Conservation (phyloP, 2,888 invertebrate species). For the Acrocera orbiculus region DNA sequence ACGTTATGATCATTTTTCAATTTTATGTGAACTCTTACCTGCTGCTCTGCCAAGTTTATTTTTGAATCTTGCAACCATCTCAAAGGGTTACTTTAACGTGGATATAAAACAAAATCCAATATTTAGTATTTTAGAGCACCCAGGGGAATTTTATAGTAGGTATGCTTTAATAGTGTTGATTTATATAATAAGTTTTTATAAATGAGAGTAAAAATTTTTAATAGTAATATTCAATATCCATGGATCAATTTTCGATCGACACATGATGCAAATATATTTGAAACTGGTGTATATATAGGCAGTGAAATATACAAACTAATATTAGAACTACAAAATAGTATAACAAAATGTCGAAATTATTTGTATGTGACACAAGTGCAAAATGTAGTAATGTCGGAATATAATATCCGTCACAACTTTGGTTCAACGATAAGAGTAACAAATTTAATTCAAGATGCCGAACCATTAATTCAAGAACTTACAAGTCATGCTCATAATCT, state of each 20-base stretch:
- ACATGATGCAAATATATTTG: constrained; percentile 37
- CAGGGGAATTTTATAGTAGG: too few species aligned
- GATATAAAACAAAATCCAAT: constrained; percentile 32
- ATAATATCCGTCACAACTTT: constrained; percentile 49
- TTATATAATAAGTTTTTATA: too few species aligned
- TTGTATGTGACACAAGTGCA: constrained; percentile 22
- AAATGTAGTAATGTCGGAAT: constrained; percentile 50
- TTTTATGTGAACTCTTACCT: constrained; percentile 48
- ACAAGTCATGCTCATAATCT: constrained; percentile 36
- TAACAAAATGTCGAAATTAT: constrained; percentile 27
- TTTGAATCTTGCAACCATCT: constrained; percentile 38
- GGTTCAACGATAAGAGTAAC: constrained; percentile 47
- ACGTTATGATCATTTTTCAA: constrained; percentile 51
- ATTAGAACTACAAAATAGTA: constrained; percentile 27
- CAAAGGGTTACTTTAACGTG: constrained; percentile 41
- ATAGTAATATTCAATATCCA: constrained; percentile 27
- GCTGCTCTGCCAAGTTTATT: constrained; percentile 47
- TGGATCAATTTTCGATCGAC: constrained; percentile 41
- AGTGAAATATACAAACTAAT: constrained; percentile 35
- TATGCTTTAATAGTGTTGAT: too few species aligned
- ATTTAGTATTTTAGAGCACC: constrained; percentile 34
- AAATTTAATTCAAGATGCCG: constrained; percentile 38
- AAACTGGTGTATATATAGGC: constrained; percentile 48
- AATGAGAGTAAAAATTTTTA: too few species aligned
- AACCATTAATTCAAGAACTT: constrained; percentile 40